Percentiles rank a stretch among this genome's conserved stretches.
Conservation (phyloP, 1,140 invertebrate genomes). For the Anagrus nilaparvatae region DNA sequence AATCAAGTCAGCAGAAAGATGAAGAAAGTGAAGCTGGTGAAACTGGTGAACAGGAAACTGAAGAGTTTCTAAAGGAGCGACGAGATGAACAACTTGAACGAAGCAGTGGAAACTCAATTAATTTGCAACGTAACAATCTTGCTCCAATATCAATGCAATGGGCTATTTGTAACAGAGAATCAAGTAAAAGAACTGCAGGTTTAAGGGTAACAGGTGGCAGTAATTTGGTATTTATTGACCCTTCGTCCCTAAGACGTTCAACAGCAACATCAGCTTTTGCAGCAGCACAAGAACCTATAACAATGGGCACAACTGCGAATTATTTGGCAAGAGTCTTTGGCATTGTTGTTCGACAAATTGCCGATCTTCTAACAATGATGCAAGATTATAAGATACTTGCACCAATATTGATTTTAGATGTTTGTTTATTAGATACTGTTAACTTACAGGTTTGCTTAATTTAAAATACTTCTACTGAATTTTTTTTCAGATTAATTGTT, state of each 20-base stretch:
- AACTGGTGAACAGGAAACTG: conserved; percentile 82
- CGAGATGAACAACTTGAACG: conserved; percentile 78
- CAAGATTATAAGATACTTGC: conserved; percentile 59
- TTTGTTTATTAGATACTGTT: conserved; percentile 58
- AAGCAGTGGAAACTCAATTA: conserved; percentile 48
- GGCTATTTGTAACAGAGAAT: conserved; percentile 79
- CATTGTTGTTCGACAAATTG: conserved; percentile 86
- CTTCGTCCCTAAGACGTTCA: conserved; percentile 72
- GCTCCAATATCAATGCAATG: conserved; percentile 96
- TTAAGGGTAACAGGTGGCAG: conserved; percentile 65
- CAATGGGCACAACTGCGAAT: conserved; percentile 87
- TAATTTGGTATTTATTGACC: conserved; percentile 91
- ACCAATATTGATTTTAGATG: conserved; percentile 53
- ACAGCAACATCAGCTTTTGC: conserved; percentile 61
- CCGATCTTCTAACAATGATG: conserved; percentile 75
- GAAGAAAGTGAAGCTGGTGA: conserved; percentile 91
- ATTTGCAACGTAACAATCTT: conserved; percentile 70
- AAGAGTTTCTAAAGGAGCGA: conserved; percentile 63
- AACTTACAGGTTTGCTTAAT: conserved; percentile 53
- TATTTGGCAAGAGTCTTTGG: conserved; percentile 88
- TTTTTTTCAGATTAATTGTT: conserved; percentile 1
- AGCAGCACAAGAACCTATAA: conserved; percentile 72
- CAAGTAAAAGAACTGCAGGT: conserved; percentile 48
- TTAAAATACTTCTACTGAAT: no score
- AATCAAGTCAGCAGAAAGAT: conserved; percentile 85